Percentiles rank a stretch among this genome's conserved stretches.
These are phyloP conservation scores for Branchinecta lynchi DNA, from an alignment of 1,140 invertebrate genomes.

Conservation along the genomic window DNA sequence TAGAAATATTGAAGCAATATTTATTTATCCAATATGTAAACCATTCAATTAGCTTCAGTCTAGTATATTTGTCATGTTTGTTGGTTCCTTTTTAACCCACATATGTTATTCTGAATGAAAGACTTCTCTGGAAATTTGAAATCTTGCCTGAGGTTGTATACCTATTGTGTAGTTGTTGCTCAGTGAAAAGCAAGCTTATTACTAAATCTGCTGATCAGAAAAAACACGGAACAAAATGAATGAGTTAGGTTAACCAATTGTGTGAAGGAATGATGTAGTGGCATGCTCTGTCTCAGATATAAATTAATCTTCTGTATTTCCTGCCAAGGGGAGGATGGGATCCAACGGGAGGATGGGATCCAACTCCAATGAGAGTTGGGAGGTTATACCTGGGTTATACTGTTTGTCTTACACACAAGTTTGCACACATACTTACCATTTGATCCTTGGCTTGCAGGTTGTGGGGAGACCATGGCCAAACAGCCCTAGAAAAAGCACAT, in stretches of 20 bases:
- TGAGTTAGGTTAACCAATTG: background rate
- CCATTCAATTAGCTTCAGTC: too few relatives aligned
- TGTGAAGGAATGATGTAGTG: background rate
- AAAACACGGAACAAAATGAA: background rate
- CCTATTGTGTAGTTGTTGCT: background rate
- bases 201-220: background rate
- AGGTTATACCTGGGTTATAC: background rate
- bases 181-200: background rate
- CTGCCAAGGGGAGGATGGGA: background rate
- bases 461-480: constrained; percentile 96
- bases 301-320: too few relatives aligned
- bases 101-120: too few relatives aligned
- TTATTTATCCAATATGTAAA: too few relatives aligned
- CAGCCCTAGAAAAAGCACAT: constrained; percentile 64
- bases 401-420: background rate
- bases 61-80: too few relatives aligned
- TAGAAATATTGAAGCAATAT: too few relatives aligned
- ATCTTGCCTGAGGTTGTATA: background rate
- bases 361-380: background rate
- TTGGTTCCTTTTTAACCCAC: too few relatives aligned
- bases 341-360: too few relatives aligned
- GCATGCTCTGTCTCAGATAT: too few relatives aligned
- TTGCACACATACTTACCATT: background rate
- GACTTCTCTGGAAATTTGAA: background rate
- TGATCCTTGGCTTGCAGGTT: constrained; percentile 40